phyloP scores from a whole-genome alignment of 2,797 vertebrate species.

The Cyclura pinguis region DNA sequence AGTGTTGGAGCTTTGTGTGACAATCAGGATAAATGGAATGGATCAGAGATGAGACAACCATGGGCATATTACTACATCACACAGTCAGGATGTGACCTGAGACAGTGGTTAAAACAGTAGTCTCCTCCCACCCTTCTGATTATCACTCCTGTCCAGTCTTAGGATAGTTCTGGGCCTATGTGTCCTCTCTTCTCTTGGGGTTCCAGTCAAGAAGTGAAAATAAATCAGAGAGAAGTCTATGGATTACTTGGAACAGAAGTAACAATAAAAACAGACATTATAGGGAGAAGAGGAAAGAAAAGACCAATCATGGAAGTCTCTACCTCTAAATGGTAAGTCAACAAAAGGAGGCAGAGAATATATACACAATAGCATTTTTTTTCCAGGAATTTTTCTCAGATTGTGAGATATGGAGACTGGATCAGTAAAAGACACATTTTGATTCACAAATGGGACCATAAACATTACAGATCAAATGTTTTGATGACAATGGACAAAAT shows the following conservation, averaged over 20 bases:
- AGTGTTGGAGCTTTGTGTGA: no score
- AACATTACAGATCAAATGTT: not conserved
- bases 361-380: not conserved
- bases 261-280: no score
- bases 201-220: not conserved
- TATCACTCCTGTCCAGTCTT: not conserved
- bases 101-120: not conserved
- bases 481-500: not conserved
- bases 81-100: no score
- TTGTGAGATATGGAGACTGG: not conserved
- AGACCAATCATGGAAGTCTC: not conserved
- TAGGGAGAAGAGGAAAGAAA: no score
- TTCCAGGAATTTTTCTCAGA: not conserved
- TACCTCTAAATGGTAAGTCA: no score
- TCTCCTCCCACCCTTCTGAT: not conserved
- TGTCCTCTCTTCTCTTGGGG: not conserved
- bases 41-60: no score
- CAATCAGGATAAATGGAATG: no score
- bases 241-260: not conserved
- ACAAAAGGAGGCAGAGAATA: not conserved
- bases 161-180: not conserved
- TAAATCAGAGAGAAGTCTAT: not conserved
- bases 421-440: not conserved
- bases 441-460: no score
- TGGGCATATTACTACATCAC: no score